Evolutionary conservation across 2,113 vertebrate genomes (phyloP).

Genomic region (Hystrix brachyura): DNA sequence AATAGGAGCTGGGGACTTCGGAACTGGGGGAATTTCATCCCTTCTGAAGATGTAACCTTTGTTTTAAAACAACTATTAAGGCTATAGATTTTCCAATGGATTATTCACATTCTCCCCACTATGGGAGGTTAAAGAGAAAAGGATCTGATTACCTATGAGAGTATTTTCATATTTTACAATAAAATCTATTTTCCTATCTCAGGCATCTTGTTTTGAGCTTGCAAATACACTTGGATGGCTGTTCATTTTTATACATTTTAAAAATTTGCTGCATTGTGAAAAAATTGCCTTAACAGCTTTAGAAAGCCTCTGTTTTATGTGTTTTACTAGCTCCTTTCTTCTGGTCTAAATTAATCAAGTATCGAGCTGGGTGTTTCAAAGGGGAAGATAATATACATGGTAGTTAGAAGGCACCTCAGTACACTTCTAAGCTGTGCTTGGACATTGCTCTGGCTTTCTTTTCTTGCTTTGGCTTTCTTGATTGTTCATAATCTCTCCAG

Average conservation of each 20-base stretch:
- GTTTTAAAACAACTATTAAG: slow-evolving; percentile 38
- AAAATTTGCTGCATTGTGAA: slow-evolving; percentile 12
- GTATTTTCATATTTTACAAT: slow-evolving; percentile 52
- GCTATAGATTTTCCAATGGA: neutral
- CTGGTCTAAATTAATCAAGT: slow-evolving; percentile 41
- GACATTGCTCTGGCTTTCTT: neutral
- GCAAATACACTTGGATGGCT: neutral
- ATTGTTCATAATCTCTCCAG: slow-evolving; percentile 16
- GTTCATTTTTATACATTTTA: neutral
- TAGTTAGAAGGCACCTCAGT: slow-evolving; percentile 12
- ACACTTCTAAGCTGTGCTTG: neutral
- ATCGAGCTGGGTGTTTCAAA: neutral
- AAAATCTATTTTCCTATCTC: neutral
- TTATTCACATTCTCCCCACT: neutral
- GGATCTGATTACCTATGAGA: neutral
- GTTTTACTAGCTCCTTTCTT: slow-evolving; percentile 46
- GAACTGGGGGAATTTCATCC: neutral
- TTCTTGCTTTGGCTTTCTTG: neutral
- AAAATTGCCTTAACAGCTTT: slow-evolving; percentile 43
- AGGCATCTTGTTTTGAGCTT: slow-evolving; percentile 28
- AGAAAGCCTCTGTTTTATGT: neutral
- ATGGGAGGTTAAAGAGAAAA: slow-evolving; percentile 4
- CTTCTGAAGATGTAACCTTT: neutral
- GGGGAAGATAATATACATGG: neutral
- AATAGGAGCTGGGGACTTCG: neutral